phyloP scores from a whole-genome alignment of 1,140 invertebrate genomes.

The Leptonema lineaticorne region DNA sequence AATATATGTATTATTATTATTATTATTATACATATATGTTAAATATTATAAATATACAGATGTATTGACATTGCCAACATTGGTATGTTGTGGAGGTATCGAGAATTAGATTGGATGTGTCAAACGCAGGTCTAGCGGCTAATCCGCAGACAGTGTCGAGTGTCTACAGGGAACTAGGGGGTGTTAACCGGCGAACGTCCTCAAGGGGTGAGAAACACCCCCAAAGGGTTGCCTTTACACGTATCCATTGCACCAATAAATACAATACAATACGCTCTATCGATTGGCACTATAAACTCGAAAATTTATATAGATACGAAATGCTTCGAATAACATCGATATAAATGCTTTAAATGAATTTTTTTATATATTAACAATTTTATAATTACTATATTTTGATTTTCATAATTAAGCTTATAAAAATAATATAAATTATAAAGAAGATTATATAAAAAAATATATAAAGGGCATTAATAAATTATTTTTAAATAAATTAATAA shows the following conservation, averaged over 20 bases:
- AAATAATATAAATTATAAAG: too few relatives aligned
- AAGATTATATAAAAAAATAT: too few relatives aligned
- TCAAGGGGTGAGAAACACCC: background rate
- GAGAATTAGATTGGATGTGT: constrained; percentile 33
- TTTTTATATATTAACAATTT: too few relatives aligned
- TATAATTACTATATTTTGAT: too few relatives aligned
- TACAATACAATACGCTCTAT: background rate
- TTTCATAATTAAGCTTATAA: too few relatives aligned
- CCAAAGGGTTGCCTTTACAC: constrained; percentile 11
- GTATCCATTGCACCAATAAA: constrained; percentile 18
- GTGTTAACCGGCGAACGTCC: constrained; percentile 8
- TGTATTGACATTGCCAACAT: constrained; percentile 6
- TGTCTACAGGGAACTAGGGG: constrained; percentile 12
- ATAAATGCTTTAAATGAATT: too few relatives aligned
- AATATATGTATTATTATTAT: background rate
- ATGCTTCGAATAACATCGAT: too few relatives aligned
- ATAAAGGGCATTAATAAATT: too few relatives aligned
- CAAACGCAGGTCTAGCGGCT: constrained; percentile 27
- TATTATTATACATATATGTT: constrained; percentile 3
- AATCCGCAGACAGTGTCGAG: constrained; percentile 32
- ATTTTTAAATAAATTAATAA: too few relatives aligned
- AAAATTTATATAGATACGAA: too few relatives aligned
- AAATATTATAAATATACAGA: constrained; percentile 30
- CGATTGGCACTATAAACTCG: background rate
- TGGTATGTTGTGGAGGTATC: constrained; percentile 25